These are phyloP conservation scores for Alligator mississippiensis DNA, from an alignment of 2,113 vertebrate genomes.

Conservation along the genomic window DNA sequence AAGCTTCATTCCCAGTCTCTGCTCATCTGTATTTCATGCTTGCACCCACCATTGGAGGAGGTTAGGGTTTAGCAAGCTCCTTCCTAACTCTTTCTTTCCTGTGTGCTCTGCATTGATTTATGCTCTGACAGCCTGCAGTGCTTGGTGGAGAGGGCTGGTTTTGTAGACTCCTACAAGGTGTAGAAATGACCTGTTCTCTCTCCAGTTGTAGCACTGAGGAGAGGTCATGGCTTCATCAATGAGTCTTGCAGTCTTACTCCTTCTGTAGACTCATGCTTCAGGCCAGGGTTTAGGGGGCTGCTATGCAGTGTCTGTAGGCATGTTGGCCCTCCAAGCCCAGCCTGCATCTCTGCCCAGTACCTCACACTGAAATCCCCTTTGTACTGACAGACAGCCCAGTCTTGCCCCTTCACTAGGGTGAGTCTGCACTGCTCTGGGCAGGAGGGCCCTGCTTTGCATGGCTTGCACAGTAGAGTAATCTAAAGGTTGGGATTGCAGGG, in stretches of 20 bases:
- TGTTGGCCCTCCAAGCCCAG: neutral
- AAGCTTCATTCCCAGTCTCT: neutral
- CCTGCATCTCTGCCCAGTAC: neutral
- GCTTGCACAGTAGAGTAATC: too few relatives aligned
- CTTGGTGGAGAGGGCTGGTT: neutral
- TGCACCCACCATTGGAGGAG: neutral
- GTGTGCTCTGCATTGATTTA: neutral
- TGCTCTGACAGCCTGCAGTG: neutral
- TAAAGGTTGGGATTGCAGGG: neutral
- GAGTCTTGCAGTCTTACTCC: neutral
- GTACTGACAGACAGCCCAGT: neutral
- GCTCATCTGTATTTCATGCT: neutral
- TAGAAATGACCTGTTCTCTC: neutral
- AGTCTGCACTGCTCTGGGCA: neutral
- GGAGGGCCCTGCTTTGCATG: neutral
- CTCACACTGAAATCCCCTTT: neutral
- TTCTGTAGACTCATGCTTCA: neutral
- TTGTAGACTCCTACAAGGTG: neutral
- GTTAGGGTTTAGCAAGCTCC: fast-evolving
- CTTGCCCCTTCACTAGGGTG: neutral
- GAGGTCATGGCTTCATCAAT: neutral
- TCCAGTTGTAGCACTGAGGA: neutral
- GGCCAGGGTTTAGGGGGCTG: neutral
- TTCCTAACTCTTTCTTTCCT: neutral
- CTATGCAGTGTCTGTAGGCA: neutral